Evolutionary conservation across 2,113 vertebrate species (phyloP), one percentile per base, ranked within the genome.

Genomic region (Tychaedon coryphoeus): DNA sequence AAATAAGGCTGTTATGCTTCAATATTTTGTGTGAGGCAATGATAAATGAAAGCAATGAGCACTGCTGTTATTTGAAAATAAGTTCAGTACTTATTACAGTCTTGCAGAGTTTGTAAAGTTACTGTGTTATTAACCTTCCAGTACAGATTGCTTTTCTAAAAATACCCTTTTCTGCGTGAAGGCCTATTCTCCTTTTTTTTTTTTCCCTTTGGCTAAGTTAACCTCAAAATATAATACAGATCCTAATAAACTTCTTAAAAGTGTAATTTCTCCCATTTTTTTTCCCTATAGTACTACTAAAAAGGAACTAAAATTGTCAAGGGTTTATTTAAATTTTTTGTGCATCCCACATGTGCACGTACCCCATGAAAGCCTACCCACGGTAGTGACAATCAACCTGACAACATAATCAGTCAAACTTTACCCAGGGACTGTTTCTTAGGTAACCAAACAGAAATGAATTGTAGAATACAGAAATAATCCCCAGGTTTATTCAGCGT

Each of bases 331-430:
- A 82, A 95, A 48, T 9, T 67, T 85, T 92, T 79, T 80, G 74
- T 84, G 70, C 79, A 57, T 85, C 93, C 87, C 42, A 74, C 94
- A 45, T 11, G 8, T 38, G 67, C 47, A 50, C 60, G 53, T 43
- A 93, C 80, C 76, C 76, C 54, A 36, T 80, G 80, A 73, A 94
- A 90, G 42, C 75, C 95, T 83, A 78, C 96, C 92, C 95, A 96
- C 90, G 0, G 61, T 58, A 24, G 67, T 97, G 97, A 90, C 96
- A 97, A 95, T 97, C 95, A 97, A 93, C 67, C 64, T 97, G 96
- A 96, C 93, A 97, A 87, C 36, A 69, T 61, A 93, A 93, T 96
- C 95, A 97, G 88, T 94, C 86, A 94, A 58, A 88, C 60, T 92
- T 91, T 75, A 92, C 67, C 15, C 92, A 64, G 62, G 53, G 71